Conservation (phyloP, 2,888 invertebrate genomes). For the Ophion ventricosus region DNA sequence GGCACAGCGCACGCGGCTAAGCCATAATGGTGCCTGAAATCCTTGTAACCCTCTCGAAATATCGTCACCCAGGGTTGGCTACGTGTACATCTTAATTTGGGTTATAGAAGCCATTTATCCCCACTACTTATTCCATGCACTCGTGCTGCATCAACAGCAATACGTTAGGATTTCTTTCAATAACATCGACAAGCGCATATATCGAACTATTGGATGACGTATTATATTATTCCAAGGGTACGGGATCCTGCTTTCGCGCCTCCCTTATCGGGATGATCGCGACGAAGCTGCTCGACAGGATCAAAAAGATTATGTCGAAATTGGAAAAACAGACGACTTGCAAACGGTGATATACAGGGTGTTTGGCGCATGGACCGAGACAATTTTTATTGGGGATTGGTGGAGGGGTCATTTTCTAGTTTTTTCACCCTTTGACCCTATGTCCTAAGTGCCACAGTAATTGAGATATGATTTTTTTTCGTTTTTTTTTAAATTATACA, state of each 20-base stretch:
- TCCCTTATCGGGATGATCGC: slow-evolving; percentile 61
- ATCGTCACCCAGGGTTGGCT: slow-evolving; percentile 51
- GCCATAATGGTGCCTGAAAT: slow-evolving; percentile 69
- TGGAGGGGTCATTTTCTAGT: too few species aligned
- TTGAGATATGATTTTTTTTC: too few species aligned
- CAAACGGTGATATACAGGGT: too few species aligned
- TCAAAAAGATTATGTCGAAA: slow-evolving; percentile 53
- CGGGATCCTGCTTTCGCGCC: slow-evolving; percentile 21
- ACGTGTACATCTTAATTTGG: slow-evolving; percentile 27
- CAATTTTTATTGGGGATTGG: too few species aligned
- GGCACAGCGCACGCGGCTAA: slow-evolving; percentile 74
- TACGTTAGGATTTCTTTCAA: slow-evolving; percentile 79
- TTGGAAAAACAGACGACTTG: slow-evolving; percentile 49
- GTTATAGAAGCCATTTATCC: slow-evolving; percentile 45
- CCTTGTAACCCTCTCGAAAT: slow-evolving; percentile 70
- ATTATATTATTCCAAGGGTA: slow-evolving; percentile 47
- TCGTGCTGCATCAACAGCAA: slow-evolving; percentile 69
- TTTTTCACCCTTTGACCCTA: too few species aligned
- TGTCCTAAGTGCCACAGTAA: too few species aligned
- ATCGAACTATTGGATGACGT: slow-evolving; percentile 39
- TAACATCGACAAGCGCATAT: slow-evolving; percentile 71
- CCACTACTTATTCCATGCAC: slow-evolving; percentile 39
- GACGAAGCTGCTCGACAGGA: slow-evolving; percentile 42
- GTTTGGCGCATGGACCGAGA: too few species aligned
- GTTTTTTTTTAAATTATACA: too few species aligned